phyloP scores from a whole-genome alignment of 1,140 invertebrate species.

The Neodiprion virginianus region DNA sequence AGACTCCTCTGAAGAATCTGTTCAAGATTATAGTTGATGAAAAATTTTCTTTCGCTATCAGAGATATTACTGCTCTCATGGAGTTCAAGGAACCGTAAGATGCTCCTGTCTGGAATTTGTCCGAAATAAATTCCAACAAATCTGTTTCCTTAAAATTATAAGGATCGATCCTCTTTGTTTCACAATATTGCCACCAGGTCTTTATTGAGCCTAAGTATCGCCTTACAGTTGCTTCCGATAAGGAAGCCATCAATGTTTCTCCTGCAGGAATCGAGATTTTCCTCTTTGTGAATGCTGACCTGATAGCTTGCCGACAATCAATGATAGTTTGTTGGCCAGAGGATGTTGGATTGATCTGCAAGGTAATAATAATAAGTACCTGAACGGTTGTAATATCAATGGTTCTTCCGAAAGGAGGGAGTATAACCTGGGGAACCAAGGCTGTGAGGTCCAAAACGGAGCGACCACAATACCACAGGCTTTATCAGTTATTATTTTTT shows the following conservation, averaged over 20 bases:
- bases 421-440: conserved; percentile 35
- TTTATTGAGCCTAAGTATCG: conserved; percentile 14
- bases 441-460: conserved; percentile 30
- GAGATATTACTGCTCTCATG: no score
- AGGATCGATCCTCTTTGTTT: not conserved
- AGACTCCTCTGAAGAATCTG: no score
- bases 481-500: conserved; percentile 34
- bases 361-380: conserved; percentile 22
- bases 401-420: not conserved
- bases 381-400: conserved; percentile 5
- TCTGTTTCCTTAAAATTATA: not conserved
- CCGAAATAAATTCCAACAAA: no score
- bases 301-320: not conserved
- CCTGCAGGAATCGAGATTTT: not conserved
- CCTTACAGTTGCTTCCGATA: conserved; percentile 8
- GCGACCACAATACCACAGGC: conserved; percentile 33
- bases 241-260: not conserved
- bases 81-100: no score
- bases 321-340: not conserved
- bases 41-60: no score
- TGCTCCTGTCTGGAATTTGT: no score
- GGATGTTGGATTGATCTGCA: conserved; percentile 24
- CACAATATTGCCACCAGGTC: conserved; percentile 15
- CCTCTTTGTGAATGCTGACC: not conserved
- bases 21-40: no score